These are phyloP conservation scores for Labeo calbasu DNA, from an alignment of 2,797 vertebrate genomes.

Conservation along the genomic window DNA sequence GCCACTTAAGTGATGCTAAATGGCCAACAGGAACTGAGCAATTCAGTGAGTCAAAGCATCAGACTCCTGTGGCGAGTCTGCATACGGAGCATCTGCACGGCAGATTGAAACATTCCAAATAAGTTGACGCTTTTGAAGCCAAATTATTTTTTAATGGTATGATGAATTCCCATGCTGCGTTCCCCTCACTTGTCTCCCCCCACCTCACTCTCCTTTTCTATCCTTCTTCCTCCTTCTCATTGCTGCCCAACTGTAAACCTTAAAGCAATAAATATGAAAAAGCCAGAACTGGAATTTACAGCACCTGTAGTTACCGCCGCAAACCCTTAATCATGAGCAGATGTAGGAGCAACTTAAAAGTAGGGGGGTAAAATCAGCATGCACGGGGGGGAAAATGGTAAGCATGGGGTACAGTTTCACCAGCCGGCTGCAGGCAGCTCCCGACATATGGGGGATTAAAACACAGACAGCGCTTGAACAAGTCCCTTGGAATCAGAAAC, in stretches of 20 bases:
- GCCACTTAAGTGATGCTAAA: conserved; percentile 29
- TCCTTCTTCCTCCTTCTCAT: conserved; percentile 41
- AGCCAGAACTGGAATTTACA: conserved; percentile 77
- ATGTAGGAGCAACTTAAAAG: conserved; percentile 67
- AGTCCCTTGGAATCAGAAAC: conserved; percentile 37
- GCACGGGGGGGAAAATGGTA: conserved; percentile 49
- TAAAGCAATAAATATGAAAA: conserved; percentile 78
- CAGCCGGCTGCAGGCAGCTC: conserved; percentile 58
- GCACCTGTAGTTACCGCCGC: conserved; percentile 79
- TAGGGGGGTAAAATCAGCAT: conserved; percentile 51
- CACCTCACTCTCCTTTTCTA: conserved; percentile 42
- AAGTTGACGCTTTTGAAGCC: conserved; percentile 62
- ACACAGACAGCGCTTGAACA: conserved; percentile 19
- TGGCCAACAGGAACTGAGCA: conserved; percentile 27
- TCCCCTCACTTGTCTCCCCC: conserved; percentile 47
- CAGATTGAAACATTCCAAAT: conserved; percentile 64
- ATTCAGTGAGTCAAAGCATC: conserved; percentile 33
- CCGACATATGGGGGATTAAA: conserved; percentile 52
- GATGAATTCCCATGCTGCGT: conserved; percentile 68
- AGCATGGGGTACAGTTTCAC: conserved; percentile 71
- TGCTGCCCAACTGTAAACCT: conserved; percentile 71
- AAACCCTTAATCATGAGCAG: conserved; percentile 76
- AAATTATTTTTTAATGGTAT: conserved; percentile 74
- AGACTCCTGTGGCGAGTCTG: conserved; percentile 25
- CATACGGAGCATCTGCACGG: conserved; percentile 59